Evolutionary conservation across 2,113 vertebrate genomes (phyloP).

Genomic region (Lagopus muta): DNA sequence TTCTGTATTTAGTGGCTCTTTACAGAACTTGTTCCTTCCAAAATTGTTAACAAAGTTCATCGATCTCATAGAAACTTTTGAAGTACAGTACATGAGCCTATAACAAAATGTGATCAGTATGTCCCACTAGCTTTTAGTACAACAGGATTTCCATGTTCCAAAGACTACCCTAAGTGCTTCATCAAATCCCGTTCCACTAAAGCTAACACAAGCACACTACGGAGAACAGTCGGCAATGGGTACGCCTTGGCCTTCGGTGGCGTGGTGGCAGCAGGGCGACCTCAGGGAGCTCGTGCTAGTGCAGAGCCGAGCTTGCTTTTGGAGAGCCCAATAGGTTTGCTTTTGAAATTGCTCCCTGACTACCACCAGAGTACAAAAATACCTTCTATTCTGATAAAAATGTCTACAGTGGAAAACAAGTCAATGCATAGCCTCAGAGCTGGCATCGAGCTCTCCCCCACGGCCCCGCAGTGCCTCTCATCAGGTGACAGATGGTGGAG

Average conservation of each 20-base stretch:
- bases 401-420: constrained; percentile 63
- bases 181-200: constrained; percentile 61
- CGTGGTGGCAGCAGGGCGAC: neutral
- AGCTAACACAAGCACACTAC: constrained; percentile 28
- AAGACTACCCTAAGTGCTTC: constrained; percentile 74
- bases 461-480: neutral
- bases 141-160: constrained; percentile 63
- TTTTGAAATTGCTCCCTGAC: constrained; percentile 43
- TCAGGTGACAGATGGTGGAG: neutral
- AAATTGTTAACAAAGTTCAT: constrained; percentile 83
- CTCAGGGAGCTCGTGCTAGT: neutral
- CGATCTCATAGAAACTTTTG: constrained; percentile 80
- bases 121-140: constrained; percentile 63
- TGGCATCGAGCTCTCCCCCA: neutral
- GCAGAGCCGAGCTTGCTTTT: neutral
- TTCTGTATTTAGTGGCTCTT: constrained; percentile 82
- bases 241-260: neutral
- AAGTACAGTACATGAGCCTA: constrained; percentile 71
- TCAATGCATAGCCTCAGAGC: constrained; percentile 60
- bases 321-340: neutral
- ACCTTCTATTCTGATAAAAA: constrained; percentile 81
- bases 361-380: constrained; percentile 77
- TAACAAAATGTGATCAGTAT: constrained; percentile 61
- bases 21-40: constrained; percentile 80
- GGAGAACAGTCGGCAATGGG: neutral